A percentile compares a stretch with the other conserved stretches of the same genome.
These are phyloP conservation scores for Pseudorectes ferrugineus DNA, from an alignment of 2,113 vertebrate genomes.

Conservation along the genomic window DNA sequence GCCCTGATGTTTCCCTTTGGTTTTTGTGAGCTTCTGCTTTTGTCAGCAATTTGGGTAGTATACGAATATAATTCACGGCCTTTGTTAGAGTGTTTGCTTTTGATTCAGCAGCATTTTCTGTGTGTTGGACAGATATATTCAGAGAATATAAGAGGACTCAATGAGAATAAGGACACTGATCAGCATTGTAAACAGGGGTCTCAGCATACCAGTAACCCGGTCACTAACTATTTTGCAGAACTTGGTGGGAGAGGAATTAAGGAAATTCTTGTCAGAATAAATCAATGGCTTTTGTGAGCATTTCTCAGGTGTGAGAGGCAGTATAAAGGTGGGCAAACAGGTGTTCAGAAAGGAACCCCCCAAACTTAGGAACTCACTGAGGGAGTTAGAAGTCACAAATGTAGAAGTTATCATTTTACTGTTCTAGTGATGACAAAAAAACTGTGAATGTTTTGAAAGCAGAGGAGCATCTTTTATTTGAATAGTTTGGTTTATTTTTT, in stretches of 20 bases:
- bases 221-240: background rate
- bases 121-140: background rate
- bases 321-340: background rate
- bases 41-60: background rate
- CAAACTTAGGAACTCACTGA: background rate
- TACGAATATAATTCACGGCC: background rate
- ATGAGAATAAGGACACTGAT: background rate
- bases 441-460: background rate
- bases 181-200: background rate
- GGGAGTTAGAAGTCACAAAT: background rate
- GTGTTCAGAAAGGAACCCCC: background rate
- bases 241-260: background rate
- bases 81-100: background rate
- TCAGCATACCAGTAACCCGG: background rate
- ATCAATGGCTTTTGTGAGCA: background rate
- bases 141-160: background rate
- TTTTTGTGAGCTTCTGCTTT: background rate
- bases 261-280: background rate
- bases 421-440: background rate
- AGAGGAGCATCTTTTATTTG: background rate
- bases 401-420: background rate
- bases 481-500: background rate
- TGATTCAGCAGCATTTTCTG: background rate
- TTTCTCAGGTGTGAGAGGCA: background rate
- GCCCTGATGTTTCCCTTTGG: background rate